Conservation (phyloP, 2,797 vertebrate genomes). For the Coranthus polyacanthus region DNA sequence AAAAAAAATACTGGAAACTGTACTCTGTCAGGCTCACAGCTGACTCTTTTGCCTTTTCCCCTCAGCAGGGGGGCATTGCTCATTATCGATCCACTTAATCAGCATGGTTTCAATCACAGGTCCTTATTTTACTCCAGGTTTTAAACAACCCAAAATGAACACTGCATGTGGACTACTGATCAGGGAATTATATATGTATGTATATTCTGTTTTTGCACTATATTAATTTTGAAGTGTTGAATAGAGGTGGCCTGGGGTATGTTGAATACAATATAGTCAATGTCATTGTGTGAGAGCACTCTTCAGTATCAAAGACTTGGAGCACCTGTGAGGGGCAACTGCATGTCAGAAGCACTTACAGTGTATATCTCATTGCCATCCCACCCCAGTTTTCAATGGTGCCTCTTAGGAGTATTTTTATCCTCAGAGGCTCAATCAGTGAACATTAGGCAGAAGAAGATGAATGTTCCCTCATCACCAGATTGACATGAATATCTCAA, state of each 20-base stretch:
- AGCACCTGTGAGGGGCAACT: conserved; percentile 32
- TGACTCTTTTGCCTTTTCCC: no score
- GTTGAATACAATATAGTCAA: conserved; percentile 32
- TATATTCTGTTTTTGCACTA: no score
- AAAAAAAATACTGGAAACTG: no score
- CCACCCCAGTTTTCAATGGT: conserved; percentile 35
- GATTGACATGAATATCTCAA: conserved; percentile 72
- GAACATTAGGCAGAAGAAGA: conserved; percentile 71
- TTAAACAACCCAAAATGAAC: not conserved
- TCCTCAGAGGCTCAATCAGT: conserved; percentile 75
- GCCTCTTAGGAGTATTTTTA: conserved; percentile 62
- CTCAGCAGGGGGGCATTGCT: no score
- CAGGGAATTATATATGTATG: no score
- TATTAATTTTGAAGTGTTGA: conserved; percentile 28
- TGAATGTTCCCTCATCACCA: conserved; percentile 66
- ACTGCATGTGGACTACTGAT: no score
- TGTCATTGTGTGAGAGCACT: conserved; percentile 46
- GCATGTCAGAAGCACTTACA: conserved; percentile 61
- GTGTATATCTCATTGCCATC: conserved; percentile 31
- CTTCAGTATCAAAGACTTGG: conserved; percentile 55
- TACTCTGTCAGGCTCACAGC: no score
- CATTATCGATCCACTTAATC: no score
- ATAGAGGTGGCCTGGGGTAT: conserved; percentile 11
- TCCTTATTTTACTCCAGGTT: no score
- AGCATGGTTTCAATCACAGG: no score